Evolutionary conservation across 2,888 invertebrate species (phyloP).

Genomic region (Andrena haemorrhoa): DNA sequence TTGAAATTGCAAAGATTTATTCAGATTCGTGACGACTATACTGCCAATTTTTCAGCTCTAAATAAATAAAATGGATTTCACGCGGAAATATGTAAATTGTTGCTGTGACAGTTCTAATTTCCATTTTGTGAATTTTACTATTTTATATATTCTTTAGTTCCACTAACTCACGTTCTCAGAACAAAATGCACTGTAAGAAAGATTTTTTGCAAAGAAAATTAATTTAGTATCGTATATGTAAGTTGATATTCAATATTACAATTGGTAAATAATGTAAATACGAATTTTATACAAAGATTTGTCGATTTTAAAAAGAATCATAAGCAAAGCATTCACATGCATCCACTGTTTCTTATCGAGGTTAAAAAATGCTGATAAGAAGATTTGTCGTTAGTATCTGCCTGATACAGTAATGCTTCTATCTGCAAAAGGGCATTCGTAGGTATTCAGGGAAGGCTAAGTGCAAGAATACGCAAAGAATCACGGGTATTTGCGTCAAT

Average conservation of each 20-base stretch:
- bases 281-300: too few relatives aligned
- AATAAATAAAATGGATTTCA: slow-evolving; percentile 7
- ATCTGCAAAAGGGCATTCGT: not conserved
- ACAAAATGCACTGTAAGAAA: not conserved
- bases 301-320: too few relatives aligned
- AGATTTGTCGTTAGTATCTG: not conserved
- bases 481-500: not conserved
- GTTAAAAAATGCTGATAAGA: too few relatives aligned
- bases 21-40: slow-evolving; percentile 31
- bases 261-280: too few relatives aligned
- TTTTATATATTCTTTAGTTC: too few relatives aligned
- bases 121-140: not conserved
- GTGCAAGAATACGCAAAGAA: not conserved
- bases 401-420: not conserved
- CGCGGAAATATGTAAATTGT: too few relatives aligned
- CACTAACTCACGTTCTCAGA: not conserved
- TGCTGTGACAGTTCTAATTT: not conserved
- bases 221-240: too few relatives aligned
- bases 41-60: slow-evolving; percentile 29
- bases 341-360: too few relatives aligned
- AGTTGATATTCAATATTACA: too few relatives aligned
- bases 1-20: slow-evolving; percentile 59
- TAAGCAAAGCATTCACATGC: too few relatives aligned
- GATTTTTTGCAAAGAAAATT: not conserved
- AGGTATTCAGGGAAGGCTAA: not conserved